Percentiles rank a stretch among this genome's conserved stretches.
These are phyloP conservation scores for Boloria euphrosyne DNA, from an alignment of 2,888 invertebrate species.

Conservation along the genomic window DNA sequence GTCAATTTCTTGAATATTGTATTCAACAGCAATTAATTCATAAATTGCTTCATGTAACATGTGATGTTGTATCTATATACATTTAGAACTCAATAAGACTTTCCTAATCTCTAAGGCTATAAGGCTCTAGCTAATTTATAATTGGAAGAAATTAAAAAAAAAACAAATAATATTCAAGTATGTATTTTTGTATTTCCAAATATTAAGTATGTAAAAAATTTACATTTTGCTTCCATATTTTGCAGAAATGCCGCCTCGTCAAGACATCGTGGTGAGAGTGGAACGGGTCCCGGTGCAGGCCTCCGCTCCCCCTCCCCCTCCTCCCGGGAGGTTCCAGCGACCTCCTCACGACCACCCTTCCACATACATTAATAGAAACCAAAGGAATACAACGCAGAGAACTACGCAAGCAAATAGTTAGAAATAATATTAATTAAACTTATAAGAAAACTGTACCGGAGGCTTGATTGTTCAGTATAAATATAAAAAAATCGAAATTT, in stretches of 20 bases:
- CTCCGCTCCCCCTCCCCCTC: constrained; percentile 61
- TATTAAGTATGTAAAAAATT: constrained; percentile 17
- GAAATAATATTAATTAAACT: neutral
- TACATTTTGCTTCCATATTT: constrained; percentile 16
- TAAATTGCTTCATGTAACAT: too few species aligned
- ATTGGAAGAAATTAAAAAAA: neutral
- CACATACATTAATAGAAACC: constrained; percentile 58
- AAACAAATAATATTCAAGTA: neutral
- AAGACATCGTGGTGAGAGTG: constrained; percentile 62
- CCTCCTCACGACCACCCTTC: constrained; percentile 74
- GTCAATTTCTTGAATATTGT: too few species aligned
- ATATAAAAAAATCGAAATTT: too few species aligned
- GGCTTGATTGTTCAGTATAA: too few species aligned
- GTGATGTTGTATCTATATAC: too few species aligned
- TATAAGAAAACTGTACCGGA: too few species aligned
- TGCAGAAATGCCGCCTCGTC: constrained; percentile 72
- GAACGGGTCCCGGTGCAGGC: constrained; percentile 57
- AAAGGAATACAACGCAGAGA: constrained; percentile 34
- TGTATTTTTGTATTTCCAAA: neutral
- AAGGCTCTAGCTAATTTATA: too few species aligned
- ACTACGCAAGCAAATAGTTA: constrained; percentile 29
- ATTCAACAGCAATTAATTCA: too few species aligned
- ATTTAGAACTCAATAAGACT: too few species aligned
- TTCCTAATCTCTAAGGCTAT: too few species aligned
- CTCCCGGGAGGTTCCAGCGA: constrained; percentile 69